phyloP scores from a whole-genome alignment of 2,888 invertebrate species.

The Microctonus brassicae region DNA sequence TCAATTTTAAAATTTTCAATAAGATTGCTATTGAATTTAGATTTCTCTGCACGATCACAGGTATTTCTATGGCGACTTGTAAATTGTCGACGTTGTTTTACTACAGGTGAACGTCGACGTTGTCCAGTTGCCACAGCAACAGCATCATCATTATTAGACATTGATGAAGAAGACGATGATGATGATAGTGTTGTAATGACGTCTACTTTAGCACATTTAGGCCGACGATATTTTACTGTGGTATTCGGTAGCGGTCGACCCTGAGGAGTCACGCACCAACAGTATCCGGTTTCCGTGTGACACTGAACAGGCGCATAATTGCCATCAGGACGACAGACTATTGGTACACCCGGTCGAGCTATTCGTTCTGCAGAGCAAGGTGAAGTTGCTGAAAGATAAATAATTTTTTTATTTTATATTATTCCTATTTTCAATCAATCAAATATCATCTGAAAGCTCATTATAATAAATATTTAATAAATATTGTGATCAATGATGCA shows the following conservation, averaged over 20 bases:
- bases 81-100: slow-evolving; percentile 60
- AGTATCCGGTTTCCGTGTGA: slow-evolving; percentile 80
- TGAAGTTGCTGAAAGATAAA: slow-evolving; percentile 63
- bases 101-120: slow-evolving; percentile 56
- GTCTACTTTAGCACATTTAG: slow-evolving; percentile 74
- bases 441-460: background rate
- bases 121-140: slow-evolving; percentile 57
- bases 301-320: slow-evolving; percentile 90
- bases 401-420: background rate
- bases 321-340: slow-evolving; percentile 86
- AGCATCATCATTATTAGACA: slow-evolving; percentile 40
- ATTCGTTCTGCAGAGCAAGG: slow-evolving; percentile 67
- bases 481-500: background rate
- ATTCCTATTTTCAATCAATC: background rate
- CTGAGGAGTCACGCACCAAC: slow-evolving; percentile 92
- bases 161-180: background rate
- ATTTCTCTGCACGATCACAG: slow-evolving; percentile 83
- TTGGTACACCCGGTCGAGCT: slow-evolving; percentile 76
- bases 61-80: slow-evolving; percentile 59
- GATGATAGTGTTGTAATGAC: background rate
- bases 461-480: background rate
- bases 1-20: slow-evolving; percentile 89
- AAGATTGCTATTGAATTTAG: slow-evolving; percentile 86
- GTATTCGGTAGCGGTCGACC: slow-evolving; percentile 88
- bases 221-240: slow-evolving; percentile 78